A percentile compares a stretch with the other conserved stretches of the same genome.
Conservation (phyloP, 92 coral and sea anemone species). For the Palythoa grandis region DNA sequence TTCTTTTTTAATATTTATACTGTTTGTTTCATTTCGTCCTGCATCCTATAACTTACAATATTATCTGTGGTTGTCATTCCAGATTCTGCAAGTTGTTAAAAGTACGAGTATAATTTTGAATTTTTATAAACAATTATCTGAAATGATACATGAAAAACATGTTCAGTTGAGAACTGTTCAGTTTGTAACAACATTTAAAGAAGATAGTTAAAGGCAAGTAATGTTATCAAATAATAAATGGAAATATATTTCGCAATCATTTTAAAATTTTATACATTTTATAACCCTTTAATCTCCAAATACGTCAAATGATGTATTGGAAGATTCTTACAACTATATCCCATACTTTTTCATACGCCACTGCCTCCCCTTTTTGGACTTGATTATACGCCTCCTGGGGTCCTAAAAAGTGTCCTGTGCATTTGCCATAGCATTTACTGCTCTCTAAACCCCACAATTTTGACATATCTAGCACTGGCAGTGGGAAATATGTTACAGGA, state of each 20-base stretch:
- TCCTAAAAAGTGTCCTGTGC: no score
- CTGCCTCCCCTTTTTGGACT: no score
- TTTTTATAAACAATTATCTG: background rate
- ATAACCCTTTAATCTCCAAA: background rate
- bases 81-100: background rate
- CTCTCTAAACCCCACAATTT: no score
- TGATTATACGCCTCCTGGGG: no score
- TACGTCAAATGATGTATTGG: background rate
- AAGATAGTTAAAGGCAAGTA: background rate
- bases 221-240: background rate
- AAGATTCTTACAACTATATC: background rate
- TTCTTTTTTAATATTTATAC: background rate
- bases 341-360: background rate
- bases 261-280: no score
- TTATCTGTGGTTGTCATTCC: background rate
- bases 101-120: background rate
- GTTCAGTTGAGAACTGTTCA: background rate
- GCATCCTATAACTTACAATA: background rate
- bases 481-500: no score
- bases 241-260: background rate
- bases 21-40: background rate
- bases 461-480: no score
- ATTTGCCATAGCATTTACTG: no score
- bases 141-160: background rate
- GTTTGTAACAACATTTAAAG: background rate